Percentiles rank a stretch among this genome's conserved stretches.
phyloP scores from a whole-genome alignment of 2,113 vertebrate genomes.

The Centropus bengalensis region DNA sequence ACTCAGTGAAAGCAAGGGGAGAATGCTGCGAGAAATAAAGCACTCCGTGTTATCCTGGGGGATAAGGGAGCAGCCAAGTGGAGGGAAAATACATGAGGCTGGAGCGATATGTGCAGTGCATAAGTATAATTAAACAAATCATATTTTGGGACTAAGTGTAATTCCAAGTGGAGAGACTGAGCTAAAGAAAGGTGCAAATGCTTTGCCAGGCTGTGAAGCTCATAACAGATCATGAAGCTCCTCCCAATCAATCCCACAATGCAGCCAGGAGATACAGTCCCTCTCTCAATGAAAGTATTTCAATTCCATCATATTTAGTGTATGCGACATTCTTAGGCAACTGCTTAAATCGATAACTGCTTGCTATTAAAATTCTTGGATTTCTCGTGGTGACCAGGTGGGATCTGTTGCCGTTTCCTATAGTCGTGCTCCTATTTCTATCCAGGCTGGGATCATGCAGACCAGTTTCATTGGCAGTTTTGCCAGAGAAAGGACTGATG shows the following conservation, averaged over 20 bases:
- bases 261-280: not conserved
- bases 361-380: not conserved
- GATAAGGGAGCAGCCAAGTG: not conserved
- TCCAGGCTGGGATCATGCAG: not conserved
- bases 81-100: accelerated
- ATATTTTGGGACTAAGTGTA: not conserved
- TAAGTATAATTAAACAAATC: not conserved
- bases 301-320: not conserved
- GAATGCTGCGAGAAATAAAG: not conserved
- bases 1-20: not conserved
- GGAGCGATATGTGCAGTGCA: not conserved
- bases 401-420: not conserved
- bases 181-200: not conserved
- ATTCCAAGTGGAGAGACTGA: not conserved
- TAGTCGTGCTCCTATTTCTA: not conserved
- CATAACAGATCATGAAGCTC: not conserved
- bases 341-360: not conserved
- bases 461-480: not conserved
- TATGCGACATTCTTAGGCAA: not conserved
- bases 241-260: not conserved
- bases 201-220: not conserved
- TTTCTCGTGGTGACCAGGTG: not conserved
- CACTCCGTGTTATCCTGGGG: not conserved
- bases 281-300: not conserved
- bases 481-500: slow-evolving; percentile 3